Conservation (phyloP, 2,113 vertebrate species). For the Austrofundulus limnaeus region DNA sequence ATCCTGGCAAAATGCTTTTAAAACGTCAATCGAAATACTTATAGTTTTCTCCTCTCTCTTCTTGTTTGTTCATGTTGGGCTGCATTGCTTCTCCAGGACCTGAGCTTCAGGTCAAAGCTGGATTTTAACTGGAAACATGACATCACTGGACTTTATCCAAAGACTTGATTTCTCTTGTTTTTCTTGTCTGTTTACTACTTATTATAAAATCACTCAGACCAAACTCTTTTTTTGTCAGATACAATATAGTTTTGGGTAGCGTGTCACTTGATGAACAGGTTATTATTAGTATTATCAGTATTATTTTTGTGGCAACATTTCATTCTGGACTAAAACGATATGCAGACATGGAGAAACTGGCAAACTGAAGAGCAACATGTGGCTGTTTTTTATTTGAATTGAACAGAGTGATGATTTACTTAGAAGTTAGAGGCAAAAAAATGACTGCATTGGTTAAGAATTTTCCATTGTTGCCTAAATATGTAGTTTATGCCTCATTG, state of each 20-base stretch:
- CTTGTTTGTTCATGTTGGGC: conserved; percentile 15
- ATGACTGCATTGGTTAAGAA: conserved; percentile 1
- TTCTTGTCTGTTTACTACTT: conserved; percentile 26
- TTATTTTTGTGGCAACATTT: too few species aligned
- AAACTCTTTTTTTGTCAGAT: not conserved
- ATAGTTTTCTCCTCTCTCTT: conserved; percentile 10
- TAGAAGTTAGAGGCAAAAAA: not conserved
- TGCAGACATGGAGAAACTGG: not conserved
- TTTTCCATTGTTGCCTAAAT: conserved; percentile 22
- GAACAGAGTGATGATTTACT: not conserved
- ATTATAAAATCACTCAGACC: conserved; percentile 4
- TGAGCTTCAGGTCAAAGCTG: conserved; percentile 13
- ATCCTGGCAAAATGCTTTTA: too few species aligned
- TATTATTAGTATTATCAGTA: too few species aligned
- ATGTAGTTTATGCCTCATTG: not conserved
- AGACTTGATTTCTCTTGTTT: not conserved
- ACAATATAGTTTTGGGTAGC: not conserved
- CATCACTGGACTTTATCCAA: conserved; percentile 4
- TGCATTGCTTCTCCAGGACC: conserved; percentile 50
- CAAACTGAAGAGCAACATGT: not conserved
- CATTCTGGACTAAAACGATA: not conserved
- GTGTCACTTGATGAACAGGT: not conserved
- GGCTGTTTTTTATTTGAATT: not conserved
- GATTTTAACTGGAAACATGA: conserved; percentile 25
- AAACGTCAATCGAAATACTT: too few species aligned